These are phyloP conservation scores for Enchytraeus crypticus DNA, from an alignment of 2,888 invertebrate genomes.

Conservation along the genomic window DNA sequence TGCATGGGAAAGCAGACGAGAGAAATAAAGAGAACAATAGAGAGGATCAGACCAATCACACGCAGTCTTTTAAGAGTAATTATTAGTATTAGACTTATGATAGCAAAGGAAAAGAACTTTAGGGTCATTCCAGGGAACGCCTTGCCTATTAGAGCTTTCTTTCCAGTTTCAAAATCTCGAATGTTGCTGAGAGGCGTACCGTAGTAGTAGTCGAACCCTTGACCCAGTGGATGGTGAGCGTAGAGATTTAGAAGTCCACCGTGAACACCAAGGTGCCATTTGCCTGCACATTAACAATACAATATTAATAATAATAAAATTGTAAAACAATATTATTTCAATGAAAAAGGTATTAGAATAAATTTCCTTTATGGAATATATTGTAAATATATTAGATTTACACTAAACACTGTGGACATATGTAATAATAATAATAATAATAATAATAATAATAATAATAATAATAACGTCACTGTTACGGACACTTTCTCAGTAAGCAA, in stretches of 20 bases:
- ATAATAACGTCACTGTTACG: no score
- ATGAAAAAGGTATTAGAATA: no score
- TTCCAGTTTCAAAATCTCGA: conserved; percentile 33
- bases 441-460: no score
- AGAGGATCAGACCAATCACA: neutral
- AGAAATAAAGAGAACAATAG: neutral
- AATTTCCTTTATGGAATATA: no score
- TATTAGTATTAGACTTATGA: conserved; percentile 1
- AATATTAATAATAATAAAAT: neutral
- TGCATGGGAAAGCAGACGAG: conserved; percentile 1
- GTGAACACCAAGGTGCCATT: conserved; percentile 52
- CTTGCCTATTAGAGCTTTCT: neutral
- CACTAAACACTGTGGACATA: no score
- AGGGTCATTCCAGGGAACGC: conserved; percentile 4
- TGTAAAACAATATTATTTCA: neutral
- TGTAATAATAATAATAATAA: no score
- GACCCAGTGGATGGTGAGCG: conserved; percentile 44
- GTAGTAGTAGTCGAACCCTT: conserved; percentile 50
- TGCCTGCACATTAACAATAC: neutral
- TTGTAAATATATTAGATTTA: no score
- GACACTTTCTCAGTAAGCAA: no score
- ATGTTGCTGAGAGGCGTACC: conserved; percentile 48
- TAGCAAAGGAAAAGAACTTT: conserved; percentile 1
- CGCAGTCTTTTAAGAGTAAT: conserved; percentile 6
- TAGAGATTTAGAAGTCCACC: conserved; percentile 38